phyloP scores from a whole-genome alignment of 2,113 vertebrate species.

The Brachypodius melanocephalos region DNA sequence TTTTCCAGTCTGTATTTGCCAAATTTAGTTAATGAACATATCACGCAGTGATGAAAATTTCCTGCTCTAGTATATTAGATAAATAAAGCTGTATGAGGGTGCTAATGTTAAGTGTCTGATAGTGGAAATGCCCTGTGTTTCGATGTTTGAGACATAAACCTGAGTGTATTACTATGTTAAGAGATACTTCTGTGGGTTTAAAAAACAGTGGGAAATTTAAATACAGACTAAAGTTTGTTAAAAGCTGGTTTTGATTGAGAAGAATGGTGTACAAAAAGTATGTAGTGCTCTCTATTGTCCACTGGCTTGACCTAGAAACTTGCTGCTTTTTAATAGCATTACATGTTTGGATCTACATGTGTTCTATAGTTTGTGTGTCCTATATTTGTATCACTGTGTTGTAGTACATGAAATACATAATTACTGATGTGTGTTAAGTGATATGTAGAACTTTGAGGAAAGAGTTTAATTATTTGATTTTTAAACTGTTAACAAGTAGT shows the following conservation, averaged over 20 bases:
- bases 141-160: not conserved
- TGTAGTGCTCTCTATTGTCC: not conserved
- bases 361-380: not conserved
- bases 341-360: not conserved
- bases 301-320: not conserved
- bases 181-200: not conserved
- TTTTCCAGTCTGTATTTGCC: not conserved
- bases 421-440: not conserved
- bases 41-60: not conserved
- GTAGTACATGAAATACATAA: not conserved
- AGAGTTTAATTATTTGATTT: not conserved
- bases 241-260: not conserved
- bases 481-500: not conserved
- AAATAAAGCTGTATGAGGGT: not conserved
- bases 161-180: not conserved
- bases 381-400: not conserved
- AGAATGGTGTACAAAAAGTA: not conserved
- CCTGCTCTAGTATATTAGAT: not conserved
- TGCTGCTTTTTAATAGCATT: not conserved
- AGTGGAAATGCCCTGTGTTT: not conserved
- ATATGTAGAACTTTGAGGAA: not conserved
- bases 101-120: not conserved
- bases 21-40: not conserved
- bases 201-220: not conserved
- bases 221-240: not conserved